Percentiles rank a stretch among this genome's conserved stretches.
phyloP scores from a whole-genome alignment of 2,888 invertebrate species.

The Xestia sexstrigata region DNA sequence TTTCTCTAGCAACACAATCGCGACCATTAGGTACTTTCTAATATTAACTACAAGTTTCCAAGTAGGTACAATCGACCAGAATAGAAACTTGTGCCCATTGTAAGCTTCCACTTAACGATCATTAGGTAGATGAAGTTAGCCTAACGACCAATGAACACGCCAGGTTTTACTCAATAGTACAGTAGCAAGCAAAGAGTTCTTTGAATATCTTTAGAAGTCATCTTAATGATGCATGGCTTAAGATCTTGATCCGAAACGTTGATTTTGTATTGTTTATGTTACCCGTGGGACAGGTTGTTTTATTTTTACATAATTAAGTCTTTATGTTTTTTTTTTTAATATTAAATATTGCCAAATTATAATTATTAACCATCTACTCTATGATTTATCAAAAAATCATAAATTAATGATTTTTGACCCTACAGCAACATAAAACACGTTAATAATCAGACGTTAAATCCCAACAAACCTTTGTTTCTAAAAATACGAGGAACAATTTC shows the following conservation, averaged over 20 bases:
- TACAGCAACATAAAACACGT: neutral
- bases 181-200: slow-evolving; percentile 23
- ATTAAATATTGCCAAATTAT: neutral
- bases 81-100: slow-evolving; percentile 58
- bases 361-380: neutral
- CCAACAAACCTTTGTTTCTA: slow-evolving; percentile 2
- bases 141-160: slow-evolving; percentile 57
- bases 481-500: slow-evolving; percentile 33
- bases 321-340: neutral
- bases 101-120: slow-evolving; percentile 56
- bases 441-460: neutral
- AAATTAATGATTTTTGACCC: neutral
- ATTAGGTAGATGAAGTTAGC: slow-evolving; percentile 54
- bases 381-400: neutral
- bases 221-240: slow-evolving; percentile 22
- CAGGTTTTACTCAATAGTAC: slow-evolving; percentile 47
- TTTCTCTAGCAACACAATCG: slow-evolving; percentile 20
- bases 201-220: slow-evolving; percentile 30
- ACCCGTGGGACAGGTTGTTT: slow-evolving; percentile 5
- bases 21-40: slow-evolving; percentile 46
- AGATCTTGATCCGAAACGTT: slow-evolving; percentile 15
- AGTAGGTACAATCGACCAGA: slow-evolving; percentile 42
- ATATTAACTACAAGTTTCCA: slow-evolving; percentile 42
- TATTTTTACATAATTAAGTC: neutral
- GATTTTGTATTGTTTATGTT: slow-evolving; percentile 27